phyloP scores from a whole-genome alignment of 2,113 vertebrate genomes.

The Pithys albifrons region DNA sequence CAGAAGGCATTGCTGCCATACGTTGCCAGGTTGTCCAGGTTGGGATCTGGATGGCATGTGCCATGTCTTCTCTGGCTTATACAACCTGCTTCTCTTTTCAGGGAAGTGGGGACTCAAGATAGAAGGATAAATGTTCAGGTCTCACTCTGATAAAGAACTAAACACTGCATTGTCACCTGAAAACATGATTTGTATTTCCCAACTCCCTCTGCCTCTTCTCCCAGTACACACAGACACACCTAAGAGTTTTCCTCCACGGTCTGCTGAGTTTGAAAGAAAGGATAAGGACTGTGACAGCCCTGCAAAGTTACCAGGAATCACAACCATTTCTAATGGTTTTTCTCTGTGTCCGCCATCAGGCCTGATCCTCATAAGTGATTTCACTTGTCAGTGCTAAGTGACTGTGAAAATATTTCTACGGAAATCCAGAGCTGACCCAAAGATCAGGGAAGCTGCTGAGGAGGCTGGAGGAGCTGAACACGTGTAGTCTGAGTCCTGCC shows the following conservation, averaged over 20 bases:
- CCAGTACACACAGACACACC: not conserved
- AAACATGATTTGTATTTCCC: not conserved
- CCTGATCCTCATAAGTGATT: not conserved
- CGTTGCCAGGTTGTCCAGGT: not conserved
- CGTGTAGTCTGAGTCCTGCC: not conserved
- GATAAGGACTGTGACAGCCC: not conserved
- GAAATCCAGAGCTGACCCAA: not conserved
- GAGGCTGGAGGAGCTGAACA: not conserved
- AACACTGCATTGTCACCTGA: not conserved
- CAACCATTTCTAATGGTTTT: not conserved
- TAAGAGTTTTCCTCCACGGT: not conserved
- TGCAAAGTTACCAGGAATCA: not conserved
- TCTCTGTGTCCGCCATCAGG: not conserved
- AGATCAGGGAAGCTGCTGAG: not conserved
- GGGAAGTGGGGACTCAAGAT: fast-evolving
- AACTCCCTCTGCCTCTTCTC: not conserved
- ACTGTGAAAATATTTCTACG: not conserved
- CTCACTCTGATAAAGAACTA: not conserved
- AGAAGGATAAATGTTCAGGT: not conserved
- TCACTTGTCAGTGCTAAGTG: not conserved
- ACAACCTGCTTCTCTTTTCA: not conserved
- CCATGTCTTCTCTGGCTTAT: not conserved
- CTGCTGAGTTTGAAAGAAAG: not conserved
- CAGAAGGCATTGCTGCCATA: not conserved
- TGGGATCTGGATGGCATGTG: not conserved